Percentiles rank a stretch among this genome's conserved stretches.
phyloP scores from a whole-genome alignment of 1,140 invertebrate species.

The Trinorchestia longiramus region DNA sequence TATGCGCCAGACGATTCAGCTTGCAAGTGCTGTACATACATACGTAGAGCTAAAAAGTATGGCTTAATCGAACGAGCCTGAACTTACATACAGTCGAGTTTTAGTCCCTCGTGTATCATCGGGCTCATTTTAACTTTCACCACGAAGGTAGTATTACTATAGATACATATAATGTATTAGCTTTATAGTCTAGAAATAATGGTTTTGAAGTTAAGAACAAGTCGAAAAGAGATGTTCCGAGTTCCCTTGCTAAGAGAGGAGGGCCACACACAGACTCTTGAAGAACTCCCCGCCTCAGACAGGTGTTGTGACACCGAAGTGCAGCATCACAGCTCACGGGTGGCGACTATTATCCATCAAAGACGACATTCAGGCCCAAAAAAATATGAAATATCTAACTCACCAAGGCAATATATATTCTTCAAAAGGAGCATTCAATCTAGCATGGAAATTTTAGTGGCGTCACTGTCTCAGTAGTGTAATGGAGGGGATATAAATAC shows the following conservation, averaged over 20 bases:
- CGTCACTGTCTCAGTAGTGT: not conserved
- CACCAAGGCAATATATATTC: not conserved
- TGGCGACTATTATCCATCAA: not conserved
- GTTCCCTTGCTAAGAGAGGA: not conserved
- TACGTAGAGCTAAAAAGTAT: too few species aligned
- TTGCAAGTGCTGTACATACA: too few species aligned
- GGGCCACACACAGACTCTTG: not conserved
- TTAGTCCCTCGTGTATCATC: too few species aligned
- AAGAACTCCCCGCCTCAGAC: not conserved
- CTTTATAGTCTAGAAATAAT: too few species aligned
- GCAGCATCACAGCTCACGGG: not conserved
- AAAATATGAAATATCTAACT: not conserved
- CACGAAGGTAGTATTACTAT: too few species aligned
- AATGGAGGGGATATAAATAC: not conserved
- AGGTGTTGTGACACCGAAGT: not conserved
- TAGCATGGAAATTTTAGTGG: not conserved
- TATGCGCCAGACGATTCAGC: too few species aligned
- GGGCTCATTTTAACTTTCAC: too few species aligned
- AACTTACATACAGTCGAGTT: not conserved
- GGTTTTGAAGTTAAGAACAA: too few species aligned
- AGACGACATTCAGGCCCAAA: not conserved
- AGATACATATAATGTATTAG: too few species aligned
- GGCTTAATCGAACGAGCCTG: too few species aligned
- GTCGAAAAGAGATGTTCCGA: not conserved
- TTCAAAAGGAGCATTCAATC: not conserved